Percentiles rank a stretch among this genome's conserved stretches.
Evolutionary conservation across 2,797 vertebrate species (phyloP).

Genomic region (Siniperca scherzeri): DNA sequence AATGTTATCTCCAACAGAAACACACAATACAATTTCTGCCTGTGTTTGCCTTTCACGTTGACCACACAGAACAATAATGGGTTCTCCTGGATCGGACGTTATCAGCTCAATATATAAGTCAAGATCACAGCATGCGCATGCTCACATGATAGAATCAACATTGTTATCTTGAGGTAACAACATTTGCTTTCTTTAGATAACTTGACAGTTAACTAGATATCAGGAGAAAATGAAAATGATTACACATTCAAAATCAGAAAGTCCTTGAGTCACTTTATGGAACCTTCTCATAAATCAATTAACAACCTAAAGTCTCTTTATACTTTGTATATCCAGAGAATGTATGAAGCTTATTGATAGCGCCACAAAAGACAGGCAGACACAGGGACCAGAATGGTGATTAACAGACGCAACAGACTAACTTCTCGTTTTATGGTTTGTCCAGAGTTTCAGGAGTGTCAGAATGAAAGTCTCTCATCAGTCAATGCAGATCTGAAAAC

Average conservation of each 20-base stretch:
- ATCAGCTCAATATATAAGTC: background rate
- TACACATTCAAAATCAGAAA: background rate
- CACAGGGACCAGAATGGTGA: background rate
- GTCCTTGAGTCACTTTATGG: background rate
- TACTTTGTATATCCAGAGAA: background rate
- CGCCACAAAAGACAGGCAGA: background rate
- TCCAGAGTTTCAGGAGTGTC: conserved; percentile 16
- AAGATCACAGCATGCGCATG: background rate
- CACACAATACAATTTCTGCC: conserved; percentile 1
- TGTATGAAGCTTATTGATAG: background rate
- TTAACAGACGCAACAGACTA: background rate
- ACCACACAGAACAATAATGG: background rate
- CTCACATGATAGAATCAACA: background rate
- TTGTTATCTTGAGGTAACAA: background rate
- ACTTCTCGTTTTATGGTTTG: conserved; percentile 49
- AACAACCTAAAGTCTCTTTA: background rate
- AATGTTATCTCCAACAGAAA: conserved; percentile 19
- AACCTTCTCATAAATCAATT: background rate
- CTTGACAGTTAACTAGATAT: background rate
- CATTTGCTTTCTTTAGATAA: background rate
- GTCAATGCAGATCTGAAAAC: conserved; percentile 2
- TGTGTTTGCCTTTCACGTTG: conserved; percentile 23
- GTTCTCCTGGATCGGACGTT: background rate
- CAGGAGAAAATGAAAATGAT: background rate
- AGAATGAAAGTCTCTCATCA: conserved; percentile 18